Conservation (phyloP, 2,888 invertebrate species). For the Philopedon plagiatum region DNA sequence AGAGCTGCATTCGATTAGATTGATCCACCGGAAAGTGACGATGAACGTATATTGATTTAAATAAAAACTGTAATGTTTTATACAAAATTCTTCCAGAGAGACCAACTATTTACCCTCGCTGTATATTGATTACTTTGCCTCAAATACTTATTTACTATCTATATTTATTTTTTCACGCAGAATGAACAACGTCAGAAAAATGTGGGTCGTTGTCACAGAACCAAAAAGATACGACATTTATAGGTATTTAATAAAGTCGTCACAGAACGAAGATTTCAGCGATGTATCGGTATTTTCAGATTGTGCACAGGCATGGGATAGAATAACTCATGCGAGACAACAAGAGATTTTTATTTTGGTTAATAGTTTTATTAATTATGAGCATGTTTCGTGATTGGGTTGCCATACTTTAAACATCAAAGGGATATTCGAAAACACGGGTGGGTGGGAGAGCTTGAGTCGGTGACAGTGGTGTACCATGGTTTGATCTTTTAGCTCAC, state of each 20-base stretch:
- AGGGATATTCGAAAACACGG: background rate
- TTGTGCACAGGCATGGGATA: slow-evolving; percentile 29
- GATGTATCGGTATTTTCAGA: slow-evolving; percentile 27
- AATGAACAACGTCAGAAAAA: background rate
- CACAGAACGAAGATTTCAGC: slow-evolving; percentile 25
- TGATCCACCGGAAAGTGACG: too few relatives aligned
- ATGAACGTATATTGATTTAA: too few relatives aligned
- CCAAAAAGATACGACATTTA: slow-evolving; percentile 21
- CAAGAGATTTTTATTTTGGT: slow-evolving; percentile 24
- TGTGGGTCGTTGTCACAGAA: background rate
- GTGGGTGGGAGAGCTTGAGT: background rate
- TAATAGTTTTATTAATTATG: slow-evolving; percentile 36
- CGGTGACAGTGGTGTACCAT: background rate
- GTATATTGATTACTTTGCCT: background rate
- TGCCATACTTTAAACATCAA: slow-evolving; percentile 20
- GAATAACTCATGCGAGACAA: slow-evolving; percentile 20
- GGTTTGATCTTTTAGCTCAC: too few relatives aligned
- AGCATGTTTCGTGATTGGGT: slow-evolving; percentile 13
- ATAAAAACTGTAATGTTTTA: too few relatives aligned
- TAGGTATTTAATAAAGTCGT: slow-evolving; percentile 28
- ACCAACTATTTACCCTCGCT: too few relatives aligned
- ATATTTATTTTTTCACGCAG: slow-evolving; percentile 10
- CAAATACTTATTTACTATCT: background rate
- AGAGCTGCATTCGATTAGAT: too few relatives aligned
- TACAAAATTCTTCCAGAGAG: too few relatives aligned